Evolutionary conservation across 1,140 invertebrate species (phyloP).

Genomic region (Drosophila navojoa): DNA sequence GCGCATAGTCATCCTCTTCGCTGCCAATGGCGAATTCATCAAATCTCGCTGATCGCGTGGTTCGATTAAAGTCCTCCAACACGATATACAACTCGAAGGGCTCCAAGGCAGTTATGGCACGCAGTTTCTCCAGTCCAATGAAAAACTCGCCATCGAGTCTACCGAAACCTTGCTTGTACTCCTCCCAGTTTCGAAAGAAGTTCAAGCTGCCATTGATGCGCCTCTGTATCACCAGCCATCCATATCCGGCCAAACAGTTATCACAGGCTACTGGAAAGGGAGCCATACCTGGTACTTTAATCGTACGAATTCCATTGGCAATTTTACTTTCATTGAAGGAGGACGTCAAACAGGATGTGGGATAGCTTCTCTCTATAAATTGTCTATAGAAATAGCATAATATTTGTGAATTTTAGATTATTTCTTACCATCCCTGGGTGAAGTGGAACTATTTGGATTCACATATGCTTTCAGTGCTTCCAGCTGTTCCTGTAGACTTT

Average conservation of each 20-base stretch:
- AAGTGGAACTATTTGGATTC: neutral
- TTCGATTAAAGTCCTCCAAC: slow-evolving; percentile 86
- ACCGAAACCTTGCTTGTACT: slow-evolving; percentile 88
- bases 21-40: slow-evolving; percentile 87
- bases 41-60: slow-evolving; percentile 86
- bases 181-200: slow-evolving; percentile 87
- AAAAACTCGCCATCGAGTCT: slow-evolving; percentile 87
- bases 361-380: neutral
- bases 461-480: slow-evolving; percentile 1
- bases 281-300: slow-evolving; percentile 42
- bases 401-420: neutral
- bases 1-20: slow-evolving; percentile 87
- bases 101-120: slow-evolving; percentile 85
- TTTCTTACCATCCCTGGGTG: neutral
- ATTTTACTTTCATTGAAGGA: slow-evolving; percentile 19
- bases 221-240: slow-evolving; percentile 88
- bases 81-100: slow-evolving; percentile 87
- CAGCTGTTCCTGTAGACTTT: slow-evolving; percentile 17
- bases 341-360: slow-evolving; percentile 46
- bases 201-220: slow-evolving; percentile 87
- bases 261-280: slow-evolving; percentile 59
- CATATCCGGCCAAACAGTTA: slow-evolving; percentile 62
- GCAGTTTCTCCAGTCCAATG: slow-evolving; percentile 86
- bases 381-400: neutral
- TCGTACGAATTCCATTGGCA: slow-evolving; percentile 17